These are phyloP conservation scores for Morpho helenor DNA, from an alignment of 2,888 invertebrate genomes.

Conservation along the genomic window DNA sequence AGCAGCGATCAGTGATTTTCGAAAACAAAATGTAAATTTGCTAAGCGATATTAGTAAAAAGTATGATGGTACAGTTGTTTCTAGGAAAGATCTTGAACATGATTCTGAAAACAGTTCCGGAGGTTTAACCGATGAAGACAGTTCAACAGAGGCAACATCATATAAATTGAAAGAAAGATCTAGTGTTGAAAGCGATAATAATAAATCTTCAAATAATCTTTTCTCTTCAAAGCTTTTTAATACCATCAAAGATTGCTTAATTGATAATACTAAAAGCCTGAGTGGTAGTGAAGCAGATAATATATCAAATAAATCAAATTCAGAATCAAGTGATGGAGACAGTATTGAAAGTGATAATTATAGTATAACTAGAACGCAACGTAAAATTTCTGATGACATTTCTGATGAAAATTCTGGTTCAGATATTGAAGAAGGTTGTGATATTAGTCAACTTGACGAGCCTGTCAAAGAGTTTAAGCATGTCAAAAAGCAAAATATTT, in stretches of 20 bases:
- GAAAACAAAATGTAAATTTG: conserved; percentile 83
- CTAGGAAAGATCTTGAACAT: conserved; percentile 74
- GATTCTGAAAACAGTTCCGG: conserved; percentile 41
- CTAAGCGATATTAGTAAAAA: conserved; percentile 84
- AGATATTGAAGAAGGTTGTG: conserved; percentile 48
- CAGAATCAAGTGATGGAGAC: neutral
- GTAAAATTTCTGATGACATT: conserved; percentile 9
- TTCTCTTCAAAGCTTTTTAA: no score
- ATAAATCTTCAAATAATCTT: no score
- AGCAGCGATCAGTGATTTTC: conserved; percentile 79
- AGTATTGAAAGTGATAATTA: conserved; percentile 37
- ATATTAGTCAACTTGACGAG: conserved; percentile 65
- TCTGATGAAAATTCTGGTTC: conserved; percentile 25
- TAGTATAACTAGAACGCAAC: conserved; percentile 32
- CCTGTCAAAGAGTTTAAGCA: conserved; percentile 78
- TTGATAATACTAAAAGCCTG: neutral
- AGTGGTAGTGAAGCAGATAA: neutral
- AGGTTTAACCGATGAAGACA: conserved; percentile 32
- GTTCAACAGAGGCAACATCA: neutral
- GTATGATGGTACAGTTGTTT: conserved; percentile 86
- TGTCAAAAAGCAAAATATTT: conserved; percentile 74
- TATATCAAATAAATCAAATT: neutral
- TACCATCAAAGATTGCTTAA: neutral
- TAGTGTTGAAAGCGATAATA: neutral
- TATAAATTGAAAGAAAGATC: neutral